phyloP scores from a whole-genome alignment of 2,888 invertebrate genomes.

The Pristionchus exspectatus region DNA sequence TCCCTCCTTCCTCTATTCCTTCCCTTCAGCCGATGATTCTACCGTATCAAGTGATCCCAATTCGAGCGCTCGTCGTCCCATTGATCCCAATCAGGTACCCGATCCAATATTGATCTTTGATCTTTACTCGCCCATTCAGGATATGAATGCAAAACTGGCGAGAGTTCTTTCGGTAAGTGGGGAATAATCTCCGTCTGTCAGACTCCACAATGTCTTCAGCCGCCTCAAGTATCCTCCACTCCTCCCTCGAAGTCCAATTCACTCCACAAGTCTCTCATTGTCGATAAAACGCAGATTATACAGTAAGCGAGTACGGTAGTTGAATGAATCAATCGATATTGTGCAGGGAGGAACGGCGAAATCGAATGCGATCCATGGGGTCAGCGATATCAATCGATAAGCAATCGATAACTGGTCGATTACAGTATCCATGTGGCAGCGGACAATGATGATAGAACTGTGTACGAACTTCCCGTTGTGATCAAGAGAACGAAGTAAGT shows the following conservation, averaged over 20 bases:
- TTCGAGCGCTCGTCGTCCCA: background rate
- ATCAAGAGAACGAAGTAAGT: background rate
- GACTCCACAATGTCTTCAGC: background rate
- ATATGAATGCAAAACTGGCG: background rate
- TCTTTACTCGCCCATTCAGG: background rate
- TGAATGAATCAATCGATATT: background rate
- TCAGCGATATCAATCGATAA: background rate
- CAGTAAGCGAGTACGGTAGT: background rate
- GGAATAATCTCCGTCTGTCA: background rate
- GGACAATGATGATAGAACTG: background rate
- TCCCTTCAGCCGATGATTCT: background rate
- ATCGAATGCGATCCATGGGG: slow-evolving; percentile 11
- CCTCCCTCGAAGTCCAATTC: background rate
- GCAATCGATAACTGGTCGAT: background rate
- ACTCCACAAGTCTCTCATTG: background rate
- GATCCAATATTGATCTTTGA: background rate
- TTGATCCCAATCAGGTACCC: background rate
- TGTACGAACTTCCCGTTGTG: slow-evolving; percentile 12
- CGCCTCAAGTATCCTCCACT: background rate
- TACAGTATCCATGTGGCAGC: slow-evolving; percentile 40
- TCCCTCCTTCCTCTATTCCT: background rate
- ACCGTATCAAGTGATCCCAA: slow-evolving; percentile 6
- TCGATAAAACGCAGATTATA: background rate
- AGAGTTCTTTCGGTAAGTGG: background rate
- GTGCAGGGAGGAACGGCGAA: slow-evolving; percentile 2